These are phyloP conservation scores for Gila robusta DNA, from an alignment of 2,797 vertebrate genomes.

Conservation along the genomic window DNA sequence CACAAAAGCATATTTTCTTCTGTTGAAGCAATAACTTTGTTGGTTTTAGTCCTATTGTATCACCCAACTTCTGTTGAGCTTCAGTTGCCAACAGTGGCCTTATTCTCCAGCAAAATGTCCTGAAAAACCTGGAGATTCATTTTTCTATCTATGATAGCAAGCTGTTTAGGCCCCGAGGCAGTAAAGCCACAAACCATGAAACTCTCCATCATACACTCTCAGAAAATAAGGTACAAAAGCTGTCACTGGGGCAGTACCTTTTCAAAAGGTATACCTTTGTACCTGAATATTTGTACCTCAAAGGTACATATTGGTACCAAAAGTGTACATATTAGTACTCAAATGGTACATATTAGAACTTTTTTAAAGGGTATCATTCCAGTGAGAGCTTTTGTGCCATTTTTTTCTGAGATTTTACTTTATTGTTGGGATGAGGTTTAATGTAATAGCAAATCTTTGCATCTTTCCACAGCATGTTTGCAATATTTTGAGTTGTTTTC, in stretches of 20 bases:
- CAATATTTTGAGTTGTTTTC: background rate
- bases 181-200: conserved; percentile 16
- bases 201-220: background rate
- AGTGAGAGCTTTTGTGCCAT: background rate
- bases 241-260: background rate
- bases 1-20: conserved; percentile 1
- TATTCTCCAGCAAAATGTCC: conserved; percentile 6
- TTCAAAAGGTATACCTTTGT: background rate
- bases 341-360: background rate
- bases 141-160: background rate
- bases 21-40: conserved; percentile 2
- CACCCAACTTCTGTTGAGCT: conserved; percentile 1
- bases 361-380: background rate
- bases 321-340: background rate
- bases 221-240: background rate
- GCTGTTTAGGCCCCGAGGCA: background rate
- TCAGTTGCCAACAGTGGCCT: conserved; percentile 5
- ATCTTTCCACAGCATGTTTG: background rate
- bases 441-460: too few relatives aligned
- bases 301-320: background rate
- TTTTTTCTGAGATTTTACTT: background rate
- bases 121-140: background rate
- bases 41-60: background rate
- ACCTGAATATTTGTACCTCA: background rate
- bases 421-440: too few relatives aligned